Base-by-base conservation (phyloP, 2,797 vertebrate species). In the Ctenopoma multispine region DNA sequence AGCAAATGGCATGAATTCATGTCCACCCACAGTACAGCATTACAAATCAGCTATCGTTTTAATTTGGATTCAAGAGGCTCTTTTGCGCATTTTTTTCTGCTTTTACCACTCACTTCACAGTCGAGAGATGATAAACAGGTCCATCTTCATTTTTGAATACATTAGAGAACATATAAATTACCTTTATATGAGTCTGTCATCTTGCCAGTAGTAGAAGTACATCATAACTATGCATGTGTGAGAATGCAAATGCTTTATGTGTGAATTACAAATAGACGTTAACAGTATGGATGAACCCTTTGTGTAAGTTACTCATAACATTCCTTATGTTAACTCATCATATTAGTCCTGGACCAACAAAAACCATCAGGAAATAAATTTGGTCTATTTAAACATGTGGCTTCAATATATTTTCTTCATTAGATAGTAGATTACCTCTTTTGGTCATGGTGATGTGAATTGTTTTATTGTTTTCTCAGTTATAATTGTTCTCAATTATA, bases 1-100 rank as follows among this genome's bases (percentile, higher is more conserved):
- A 68, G 69, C 60, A 75, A 75, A 59, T 62, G 46, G 56, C 56
- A 56, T 11, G 5, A 66, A 73, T 88, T 20, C 43, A 57, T 85
- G 64, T 87, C 64, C 79, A 70, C 69, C 56, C 61, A 79, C 74
- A 80, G 56, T 79, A 62, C 54, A 62, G 31, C 63, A 80, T 80
- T 80, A 73, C 73, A 81, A 73, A 43, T 62, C 57, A 18, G 77
- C 76, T 50, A 49, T 70, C 63, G 27, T 50, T 83, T 80, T 58
- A 24, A 82, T 85, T 85, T 73, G 51, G 59, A 75, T 89, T 86
- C 72, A 61, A 81, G 71, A 75, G 72, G 56, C 80, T 73, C 67
- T 66, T 62, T 34, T 68, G 29, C 69, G 43, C 8, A 43, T 24
- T 69, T 36, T 7, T 65, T 62, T 76, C 58, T 36, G 58, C 43